Evolutionary conservation across 2,113 vertebrate species (phyloP), one percentile per base, ranked within the genome.

Genomic region (Phasianus colchicus): DNA sequence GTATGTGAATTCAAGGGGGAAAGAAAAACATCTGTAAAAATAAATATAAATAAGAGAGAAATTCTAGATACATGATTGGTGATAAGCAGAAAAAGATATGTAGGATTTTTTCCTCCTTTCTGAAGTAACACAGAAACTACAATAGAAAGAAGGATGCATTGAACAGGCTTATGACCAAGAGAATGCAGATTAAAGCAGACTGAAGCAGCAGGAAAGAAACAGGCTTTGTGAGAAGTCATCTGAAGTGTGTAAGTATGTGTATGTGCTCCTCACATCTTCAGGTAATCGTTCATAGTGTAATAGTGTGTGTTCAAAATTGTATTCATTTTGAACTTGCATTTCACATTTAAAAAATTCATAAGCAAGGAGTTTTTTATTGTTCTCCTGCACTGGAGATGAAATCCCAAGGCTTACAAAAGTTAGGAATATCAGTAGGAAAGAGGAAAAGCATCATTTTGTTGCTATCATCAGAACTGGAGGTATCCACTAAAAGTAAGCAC

Each of bases 321-420:
- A 36, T 86, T 92, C 13, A 54, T 93, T 70, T 90, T 83, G 15
- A 15, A 45, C 73, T 92, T 92, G 18, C 40, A 82, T 72, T 75
- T 90, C 15, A 48, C 2, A 4, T 87, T 90, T 92, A 86, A 93
- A 93, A 86, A 95, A 92, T 84, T 84, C 65, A 87, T 84, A 79
- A 86, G 30, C 13, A 30, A 80, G 54, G 55, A 61, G 10, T 34
- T 84, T 78, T 74, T 86, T 83, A 80, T 80, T 77, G 58, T 80
- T 88, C 66, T 93, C 9, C 13, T 0, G 0, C 27, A 48, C 58
- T 38, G 70, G 9, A 89, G 52, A 17, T 84, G 34, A 89, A 93
- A 82, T 85, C 20, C 43, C 73, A 43, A 75, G 38, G 69, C 20
- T 90, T 83, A 63, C 5, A 77, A n/a, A 86, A 94, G 64, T 77